A percentile compares a stretch with the other conserved stretches of the same genome.
Conservation (phyloP, 2,797 vertebrate genomes). For the Notolabrus celidotus region DNA sequence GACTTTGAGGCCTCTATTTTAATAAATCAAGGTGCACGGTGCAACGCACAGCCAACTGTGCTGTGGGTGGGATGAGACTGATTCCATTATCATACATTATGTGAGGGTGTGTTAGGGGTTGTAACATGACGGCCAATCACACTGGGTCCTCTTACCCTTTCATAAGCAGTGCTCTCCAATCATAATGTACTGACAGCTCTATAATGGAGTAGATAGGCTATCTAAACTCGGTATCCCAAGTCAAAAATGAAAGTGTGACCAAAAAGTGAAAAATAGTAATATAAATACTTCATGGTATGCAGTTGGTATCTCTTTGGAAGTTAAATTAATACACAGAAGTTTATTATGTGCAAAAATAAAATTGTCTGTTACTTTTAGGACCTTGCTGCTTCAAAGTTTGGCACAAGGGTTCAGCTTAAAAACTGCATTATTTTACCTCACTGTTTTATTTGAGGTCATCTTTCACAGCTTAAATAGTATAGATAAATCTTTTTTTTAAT, state of each 20-base stretch:
- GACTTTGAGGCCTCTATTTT: slow-evolving; percentile 63
- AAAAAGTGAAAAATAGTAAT: neutral
- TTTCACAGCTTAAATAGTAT: too few species aligned
- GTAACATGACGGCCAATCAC: slow-evolving; percentile 41
- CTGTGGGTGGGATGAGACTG: slow-evolving; percentile 27
- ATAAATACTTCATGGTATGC: neutral
- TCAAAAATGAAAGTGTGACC: neutral
- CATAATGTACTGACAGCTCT: slow-evolving; percentile 29
- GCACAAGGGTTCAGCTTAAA: too few species aligned
- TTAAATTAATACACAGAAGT: too few species aligned
- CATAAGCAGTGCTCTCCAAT: slow-evolving; percentile 5
- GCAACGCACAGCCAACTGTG: slow-evolving; percentile 42
- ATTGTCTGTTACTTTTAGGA: too few species aligned
- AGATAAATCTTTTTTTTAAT: too few species aligned
- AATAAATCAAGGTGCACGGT: slow-evolving; percentile 44
- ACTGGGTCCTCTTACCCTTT: slow-evolving; percentile 21
- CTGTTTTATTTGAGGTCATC: too few species aligned
- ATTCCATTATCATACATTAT: slow-evolving; percentile 61
- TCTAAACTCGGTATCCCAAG: neutral
- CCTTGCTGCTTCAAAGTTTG: too few species aligned
- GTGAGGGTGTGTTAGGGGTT: slow-evolving; percentile 34
- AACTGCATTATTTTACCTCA: too few species aligned
- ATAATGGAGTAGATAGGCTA: slow-evolving; percentile 2
- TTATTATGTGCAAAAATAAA: too few species aligned
- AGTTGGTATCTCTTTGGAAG: too few species aligned